Evolutionary conservation across 2,888 invertebrate genomes (phyloP).

Genomic region (Epiperipatus broadwayi): DNA sequence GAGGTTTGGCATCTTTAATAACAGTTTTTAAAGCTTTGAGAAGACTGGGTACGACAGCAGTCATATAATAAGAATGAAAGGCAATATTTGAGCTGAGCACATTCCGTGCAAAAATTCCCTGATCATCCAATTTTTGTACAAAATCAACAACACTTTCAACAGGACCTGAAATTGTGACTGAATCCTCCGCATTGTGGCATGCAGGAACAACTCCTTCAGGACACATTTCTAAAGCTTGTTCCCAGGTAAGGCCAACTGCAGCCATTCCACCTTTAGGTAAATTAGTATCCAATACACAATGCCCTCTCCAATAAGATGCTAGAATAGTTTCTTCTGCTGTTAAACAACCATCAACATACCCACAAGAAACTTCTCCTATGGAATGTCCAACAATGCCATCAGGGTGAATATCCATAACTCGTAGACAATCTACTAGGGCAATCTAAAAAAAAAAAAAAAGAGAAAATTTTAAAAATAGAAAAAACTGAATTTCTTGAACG

Average conservation of each 20-base stretch:
- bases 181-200: slow-evolving; percentile 35
- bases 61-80: slow-evolving; percentile 27
- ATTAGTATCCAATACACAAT: slow-evolving; percentile 22
- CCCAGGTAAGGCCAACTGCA: slow-evolving; percentile 27
- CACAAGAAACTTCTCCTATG: slow-evolving; percentile 34
- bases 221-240: slow-evolving; percentile 22
- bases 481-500: no score
- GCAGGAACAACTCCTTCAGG: slow-evolving; percentile 28
- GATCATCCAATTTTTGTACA: slow-evolving; percentile 16
- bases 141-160: slow-evolving; percentile 17
- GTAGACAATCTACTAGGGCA: slow-evolving; percentile 32
- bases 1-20: slow-evolving; percentile 31
- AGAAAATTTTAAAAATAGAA: no score
- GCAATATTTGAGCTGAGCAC: slow-evolving; percentile 24
- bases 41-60: slow-evolving; percentile 21
- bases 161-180: slow-evolving; percentile 35
- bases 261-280: slow-evolving; percentile 23
- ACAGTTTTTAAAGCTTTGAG: slow-evolving; percentile 13
- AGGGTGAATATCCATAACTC: slow-evolving; percentile 28
- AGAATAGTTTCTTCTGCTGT: slow-evolving; percentile 34
- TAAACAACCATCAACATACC: slow-evolving; percentile 35
- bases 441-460: no score
- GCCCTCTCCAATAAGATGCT: slow-evolving; percentile 33
- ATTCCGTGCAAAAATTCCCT: slow-evolving; percentile 20
- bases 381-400: slow-evolving; percentile 35